Conservation (phyloP, 2,113 vertebrate species). For the Tautogolabrus adspersus region DNA sequence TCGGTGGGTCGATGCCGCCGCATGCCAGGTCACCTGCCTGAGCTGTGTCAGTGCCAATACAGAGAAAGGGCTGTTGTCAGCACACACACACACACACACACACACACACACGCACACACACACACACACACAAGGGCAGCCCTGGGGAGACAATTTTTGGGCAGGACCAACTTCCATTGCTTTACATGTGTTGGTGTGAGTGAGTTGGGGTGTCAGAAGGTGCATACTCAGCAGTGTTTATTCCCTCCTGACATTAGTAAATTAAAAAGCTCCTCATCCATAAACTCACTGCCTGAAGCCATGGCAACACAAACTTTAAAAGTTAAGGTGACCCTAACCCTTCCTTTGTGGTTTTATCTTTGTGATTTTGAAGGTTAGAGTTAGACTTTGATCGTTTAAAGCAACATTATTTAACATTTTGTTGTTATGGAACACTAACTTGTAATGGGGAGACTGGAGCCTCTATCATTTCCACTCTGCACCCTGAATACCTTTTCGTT, state of each 20-base stretch:
- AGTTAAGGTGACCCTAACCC: neutral
- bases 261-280: neutral
- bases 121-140: slow-evolving; percentile 40
- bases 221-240: neutral
- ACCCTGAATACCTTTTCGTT: too few relatives aligned
- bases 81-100: slow-evolving; percentile 1
- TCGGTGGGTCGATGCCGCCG: slow-evolving; percentile 9
- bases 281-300: neutral
- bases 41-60: slow-evolving; percentile 51
- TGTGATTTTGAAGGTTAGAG: neutral
- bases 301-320: neutral
- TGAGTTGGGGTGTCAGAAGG: neutral
- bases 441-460: too few relatives aligned
- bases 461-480: too few relatives aligned
- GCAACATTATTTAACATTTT: neutral
- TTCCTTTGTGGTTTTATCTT: neutral
- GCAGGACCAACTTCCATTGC: slow-evolving; percentile 15
- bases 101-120: slow-evolving; percentile 31
- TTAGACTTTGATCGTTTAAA: neutral
- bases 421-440: neutral
- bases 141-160: slow-evolving; percentile 46
- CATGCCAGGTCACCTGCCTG: slow-evolving; percentile 53
- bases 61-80: slow-evolving; percentile 48
- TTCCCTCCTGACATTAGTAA: neutral
- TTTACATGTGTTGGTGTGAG: neutral